Percentiles rank a stretch among this genome's conserved stretches.
These are phyloP conservation scores for Meandrusa payeni DNA, from an alignment of 2,888 invertebrate genomes.

Conservation along the genomic window DNA sequence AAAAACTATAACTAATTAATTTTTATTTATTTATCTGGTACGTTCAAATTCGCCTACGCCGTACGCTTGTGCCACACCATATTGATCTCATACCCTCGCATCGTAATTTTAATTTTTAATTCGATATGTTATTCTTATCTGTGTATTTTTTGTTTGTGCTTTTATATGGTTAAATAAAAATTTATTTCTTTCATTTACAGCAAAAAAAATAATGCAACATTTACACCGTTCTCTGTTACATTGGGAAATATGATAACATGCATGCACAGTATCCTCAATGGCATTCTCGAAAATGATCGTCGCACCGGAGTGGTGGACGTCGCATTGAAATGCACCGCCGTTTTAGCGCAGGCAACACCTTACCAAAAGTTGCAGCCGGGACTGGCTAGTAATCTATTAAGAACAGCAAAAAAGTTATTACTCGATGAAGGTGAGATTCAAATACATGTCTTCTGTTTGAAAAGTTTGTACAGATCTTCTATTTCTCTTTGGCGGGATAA, in stretches of 20 bases:
- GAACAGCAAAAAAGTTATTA: slow-evolving; percentile 84
- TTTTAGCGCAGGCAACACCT: slow-evolving; percentile 89
- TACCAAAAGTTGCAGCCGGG: slow-evolving; percentile 88
- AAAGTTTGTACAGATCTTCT: too few species aligned
- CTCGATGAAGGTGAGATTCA: slow-evolving; percentile 86
- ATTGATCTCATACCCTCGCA: too few species aligned
- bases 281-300: slow-evolving; percentile 84
- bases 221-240: slow-evolving; percentile 90
- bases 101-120: too few species aligned
- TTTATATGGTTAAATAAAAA: too few species aligned
- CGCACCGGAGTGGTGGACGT: slow-evolving; percentile 88
- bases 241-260: slow-evolving; percentile 87
- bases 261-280: slow-evolving; percentile 85
- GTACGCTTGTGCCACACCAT: too few species aligned
- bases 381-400: slow-evolving; percentile 85
- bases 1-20: too few species aligned
- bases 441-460: too few species aligned
- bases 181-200: slow-evolving; percentile 46
- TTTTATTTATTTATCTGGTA: too few species aligned
- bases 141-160: too few species aligned
- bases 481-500: too few species aligned
- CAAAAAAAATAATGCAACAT: slow-evolving; percentile 82
- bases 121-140: too few species aligned
- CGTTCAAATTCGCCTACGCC: too few species aligned
- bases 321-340: slow-evolving; percentile 89